These are phyloP conservation scores for Anas platyrhynchos DNA, from an alignment of 2,113 vertebrate species.

Conservation along the genomic window DNA sequence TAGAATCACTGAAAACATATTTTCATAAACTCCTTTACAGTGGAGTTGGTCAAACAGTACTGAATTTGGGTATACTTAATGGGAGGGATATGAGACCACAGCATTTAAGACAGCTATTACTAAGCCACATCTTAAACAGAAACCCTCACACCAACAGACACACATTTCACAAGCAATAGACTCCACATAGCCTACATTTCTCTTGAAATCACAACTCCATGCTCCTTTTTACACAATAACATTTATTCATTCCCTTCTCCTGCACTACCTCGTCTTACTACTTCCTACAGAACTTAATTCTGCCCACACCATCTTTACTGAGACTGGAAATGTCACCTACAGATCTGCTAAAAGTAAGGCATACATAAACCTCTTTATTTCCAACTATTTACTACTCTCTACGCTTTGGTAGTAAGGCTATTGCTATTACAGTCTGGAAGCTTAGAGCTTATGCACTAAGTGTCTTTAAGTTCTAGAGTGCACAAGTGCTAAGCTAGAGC, in stretches of 20 bases:
- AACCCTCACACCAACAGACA: neutral
- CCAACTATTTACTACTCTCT: neutral
- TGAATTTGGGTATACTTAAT: neutral
- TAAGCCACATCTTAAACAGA: neutral
- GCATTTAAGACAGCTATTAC: neutral
- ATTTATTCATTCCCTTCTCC: slow-evolving; percentile 29
- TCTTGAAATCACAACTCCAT: neutral
- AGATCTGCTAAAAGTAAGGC: neutral
- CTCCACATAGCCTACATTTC: neutral
- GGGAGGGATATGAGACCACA: neutral
- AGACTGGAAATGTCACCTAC: neutral
- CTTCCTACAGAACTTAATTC: neutral
- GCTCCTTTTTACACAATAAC: slow-evolving; percentile 1
- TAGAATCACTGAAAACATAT: neutral
- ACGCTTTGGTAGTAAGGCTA: neutral
- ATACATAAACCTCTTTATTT: neutral
- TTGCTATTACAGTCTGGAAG: neutral
- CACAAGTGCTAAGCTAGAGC: neutral
- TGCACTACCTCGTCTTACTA: neutral
- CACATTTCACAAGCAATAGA: neutral
- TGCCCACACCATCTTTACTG: neutral
- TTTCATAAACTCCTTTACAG: neutral
- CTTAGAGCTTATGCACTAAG: neutral
- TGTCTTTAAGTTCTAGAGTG: too few species aligned
- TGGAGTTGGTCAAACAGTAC: neutral